Percentiles rank a stretch among this genome's conserved stretches.
Evolutionary conservation across 2,113 vertebrate genomes (phyloP).

Genomic region (Anser brachyrhynchus): DNA sequence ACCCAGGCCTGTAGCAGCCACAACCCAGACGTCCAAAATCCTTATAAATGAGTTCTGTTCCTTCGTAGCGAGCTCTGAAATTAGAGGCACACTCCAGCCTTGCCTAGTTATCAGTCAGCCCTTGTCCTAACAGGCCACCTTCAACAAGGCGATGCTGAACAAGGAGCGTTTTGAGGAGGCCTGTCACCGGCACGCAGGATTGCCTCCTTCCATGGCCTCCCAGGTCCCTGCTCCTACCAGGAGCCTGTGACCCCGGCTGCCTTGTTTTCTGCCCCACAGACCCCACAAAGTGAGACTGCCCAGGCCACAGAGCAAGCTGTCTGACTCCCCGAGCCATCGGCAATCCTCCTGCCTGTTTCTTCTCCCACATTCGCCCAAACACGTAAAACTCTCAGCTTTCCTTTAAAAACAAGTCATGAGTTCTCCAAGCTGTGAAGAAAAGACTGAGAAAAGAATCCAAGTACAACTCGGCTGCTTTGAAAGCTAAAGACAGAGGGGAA

Average conservation of each 20-base stretch:
- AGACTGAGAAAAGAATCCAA: constrained; percentile 24
- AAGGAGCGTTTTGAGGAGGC: neutral
- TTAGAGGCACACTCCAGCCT: neutral
- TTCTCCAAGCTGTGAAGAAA: constrained; percentile 10
- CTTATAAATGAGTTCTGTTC: neutral
- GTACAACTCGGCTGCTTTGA: constrained; percentile 1
- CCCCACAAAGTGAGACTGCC: neutral
- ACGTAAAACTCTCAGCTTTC: neutral
- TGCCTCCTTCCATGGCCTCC: neutral
- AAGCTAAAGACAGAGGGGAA: neutral
- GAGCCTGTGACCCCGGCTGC: neutral
- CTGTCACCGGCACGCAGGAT: too few species aligned
- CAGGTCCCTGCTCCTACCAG: neutral
- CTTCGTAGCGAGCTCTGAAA: neutral
- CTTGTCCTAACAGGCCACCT: neutral
- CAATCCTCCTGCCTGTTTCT: neutral
- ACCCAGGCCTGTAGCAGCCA: neutral
- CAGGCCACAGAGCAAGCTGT: neutral
- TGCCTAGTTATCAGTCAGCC: neutral
- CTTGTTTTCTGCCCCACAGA: neutral
- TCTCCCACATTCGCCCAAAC: neutral
- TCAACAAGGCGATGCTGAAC: neutral
- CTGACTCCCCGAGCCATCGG: neutral
- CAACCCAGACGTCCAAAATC: neutral
- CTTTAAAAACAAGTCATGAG: constrained; percentile 12